These are phyloP conservation scores for Anser brachyrhynchus DNA, from an alignment of 2,113 vertebrate species.

Conservation along the genomic window DNA sequence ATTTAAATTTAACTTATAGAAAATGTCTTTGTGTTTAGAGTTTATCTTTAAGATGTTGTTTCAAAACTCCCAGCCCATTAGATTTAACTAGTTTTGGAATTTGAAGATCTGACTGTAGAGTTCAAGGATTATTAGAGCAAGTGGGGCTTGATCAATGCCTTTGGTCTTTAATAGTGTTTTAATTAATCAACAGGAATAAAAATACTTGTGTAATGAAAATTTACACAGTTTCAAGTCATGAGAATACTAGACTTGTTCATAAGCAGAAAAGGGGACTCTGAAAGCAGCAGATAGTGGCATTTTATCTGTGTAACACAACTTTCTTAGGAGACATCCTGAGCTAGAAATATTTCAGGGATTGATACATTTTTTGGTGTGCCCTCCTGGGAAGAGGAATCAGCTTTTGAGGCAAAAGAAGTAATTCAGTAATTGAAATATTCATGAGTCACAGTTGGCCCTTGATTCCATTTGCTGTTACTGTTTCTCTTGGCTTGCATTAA, in stretches of 20 bases:
- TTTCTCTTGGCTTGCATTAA: neutral
- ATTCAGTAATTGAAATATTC: neutral
- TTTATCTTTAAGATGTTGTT: neutral
- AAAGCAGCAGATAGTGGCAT: neutral
- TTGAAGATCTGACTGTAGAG: conserved; percentile 9
- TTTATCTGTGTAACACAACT: neutral
- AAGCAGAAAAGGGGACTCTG: neutral
- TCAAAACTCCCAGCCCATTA: neutral
- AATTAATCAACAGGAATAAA: conserved; percentile 30
- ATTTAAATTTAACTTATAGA: neutral
- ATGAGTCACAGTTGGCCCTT: neutral
- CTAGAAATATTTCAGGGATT: neutral
- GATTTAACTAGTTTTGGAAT: neutral
- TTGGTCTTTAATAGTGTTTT: neutral
- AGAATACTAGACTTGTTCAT: neutral
- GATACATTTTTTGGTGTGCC: neutral
- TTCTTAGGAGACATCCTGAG: neutral
- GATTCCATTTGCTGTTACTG: neutral
- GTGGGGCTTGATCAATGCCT: conserved; percentile 10
- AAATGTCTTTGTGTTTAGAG: neutral
- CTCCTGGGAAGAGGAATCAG: neutral
- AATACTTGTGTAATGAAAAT: conserved; percentile 16
- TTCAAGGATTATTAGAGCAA: conserved; percentile 28
- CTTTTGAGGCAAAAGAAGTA: neutral
- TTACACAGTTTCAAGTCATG: neutral